Percentiles rank a stretch among this genome's conserved stretches.
These are phyloP conservation scores for Sarcophaga bullata DNA, from an alignment of 1,140 invertebrate genomes.

Conservation along the genomic window DNA sequence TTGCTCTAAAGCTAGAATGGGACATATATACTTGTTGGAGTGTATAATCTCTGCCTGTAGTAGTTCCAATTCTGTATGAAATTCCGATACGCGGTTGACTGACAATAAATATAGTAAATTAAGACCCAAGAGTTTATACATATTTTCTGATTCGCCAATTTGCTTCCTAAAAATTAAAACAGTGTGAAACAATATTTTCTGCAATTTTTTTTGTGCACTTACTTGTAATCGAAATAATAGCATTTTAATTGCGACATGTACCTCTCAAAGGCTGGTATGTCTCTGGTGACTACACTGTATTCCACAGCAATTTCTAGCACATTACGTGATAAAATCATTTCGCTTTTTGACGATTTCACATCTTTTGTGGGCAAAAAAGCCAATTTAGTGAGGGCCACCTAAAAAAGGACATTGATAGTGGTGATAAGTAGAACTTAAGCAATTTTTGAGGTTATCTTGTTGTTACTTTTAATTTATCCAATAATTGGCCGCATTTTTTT, in stretches of 20 bases:
- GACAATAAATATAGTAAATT: slow-evolving; percentile 96
- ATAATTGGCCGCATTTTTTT: slow-evolving; percentile 76
- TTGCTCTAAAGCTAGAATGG: slow-evolving; percentile 96
- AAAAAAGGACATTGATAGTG: slow-evolving; percentile 54
- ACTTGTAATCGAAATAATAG: slow-evolving; percentile 98
- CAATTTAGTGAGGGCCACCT: slow-evolving; percentile 86
- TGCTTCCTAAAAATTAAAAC: slow-evolving; percentile 70
- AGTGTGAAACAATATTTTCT: background rate
- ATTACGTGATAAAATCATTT: slow-evolving; percentile 88
- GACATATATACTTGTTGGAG: slow-evolving; percentile 93
- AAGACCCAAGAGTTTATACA: slow-evolving; percentile 94
- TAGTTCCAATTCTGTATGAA: slow-evolving; percentile 97
- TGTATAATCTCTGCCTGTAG: slow-evolving; percentile 93
- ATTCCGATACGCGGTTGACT: slow-evolving; percentile 97
- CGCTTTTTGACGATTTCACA: slow-evolving; percentile 77
- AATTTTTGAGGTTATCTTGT: slow-evolving; percentile 41
- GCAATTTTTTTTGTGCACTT: slow-evolving; percentile 58
- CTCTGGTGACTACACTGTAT: slow-evolving; percentile 90
- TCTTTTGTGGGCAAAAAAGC: slow-evolving; percentile 89
- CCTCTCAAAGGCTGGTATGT: slow-evolving; percentile 94
- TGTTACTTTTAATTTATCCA: slow-evolving; percentile 78
- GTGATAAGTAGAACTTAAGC: background rate
- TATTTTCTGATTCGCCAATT: slow-evolving; percentile 92
- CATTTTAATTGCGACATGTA: slow-evolving; percentile 97
- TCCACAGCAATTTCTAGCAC: slow-evolving; percentile 96